Base-by-base conservation (phyloP, 1,140 invertebrate species). In the Drosophila rufa region DNA sequence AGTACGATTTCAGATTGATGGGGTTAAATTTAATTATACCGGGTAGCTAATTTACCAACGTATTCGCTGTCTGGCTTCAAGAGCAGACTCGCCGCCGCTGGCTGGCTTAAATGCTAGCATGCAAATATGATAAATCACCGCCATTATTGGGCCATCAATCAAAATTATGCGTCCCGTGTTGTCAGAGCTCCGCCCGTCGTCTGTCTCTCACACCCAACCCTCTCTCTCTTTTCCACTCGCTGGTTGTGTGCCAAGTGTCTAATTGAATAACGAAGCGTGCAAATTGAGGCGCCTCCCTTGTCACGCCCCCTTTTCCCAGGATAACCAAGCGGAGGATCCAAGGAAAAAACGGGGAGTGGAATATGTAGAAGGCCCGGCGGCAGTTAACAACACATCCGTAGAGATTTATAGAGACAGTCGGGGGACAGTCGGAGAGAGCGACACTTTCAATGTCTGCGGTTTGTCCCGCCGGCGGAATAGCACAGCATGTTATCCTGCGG, bases 41-140 rank as follows among this genome's bases (percentile, higher is more conserved):
- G 36, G 42, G n/a, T 27, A 43, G 50, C 68, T 75, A 57, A 55
- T 75, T 75, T 64, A 17, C 36, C 38, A 42, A 38, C 53, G 42
- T 11, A 47, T 33, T 22, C 45, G 43, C 27, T 58, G 36, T n/a
- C 67, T 60, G 56, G 51, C 56, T 65, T 60, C 43, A 22, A 65
- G 68, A 59, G 75, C 68, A 50, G 67, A 53, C 53, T 33, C 36
- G 64, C 43, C 36, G 42, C 43, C 68, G 38, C 11, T 73, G 53
- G 64, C 17, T 70, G 57, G 57, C 66, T 60, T 64, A 79, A 73
- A 75, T 87, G 62, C 80, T 87, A 70, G 78, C 85, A 90, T 85
- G 81, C 84, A 91, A 91, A 91, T 91, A 82, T 91, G 89, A 91
- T 91, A 91, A 91, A 91, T 91, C 89, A 91, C 89, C 79, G 81